These are phyloP conservation scores for Megaceryle torquata DNA, from an alignment of 2,113 vertebrate species.

Conservation along the genomic window DNA sequence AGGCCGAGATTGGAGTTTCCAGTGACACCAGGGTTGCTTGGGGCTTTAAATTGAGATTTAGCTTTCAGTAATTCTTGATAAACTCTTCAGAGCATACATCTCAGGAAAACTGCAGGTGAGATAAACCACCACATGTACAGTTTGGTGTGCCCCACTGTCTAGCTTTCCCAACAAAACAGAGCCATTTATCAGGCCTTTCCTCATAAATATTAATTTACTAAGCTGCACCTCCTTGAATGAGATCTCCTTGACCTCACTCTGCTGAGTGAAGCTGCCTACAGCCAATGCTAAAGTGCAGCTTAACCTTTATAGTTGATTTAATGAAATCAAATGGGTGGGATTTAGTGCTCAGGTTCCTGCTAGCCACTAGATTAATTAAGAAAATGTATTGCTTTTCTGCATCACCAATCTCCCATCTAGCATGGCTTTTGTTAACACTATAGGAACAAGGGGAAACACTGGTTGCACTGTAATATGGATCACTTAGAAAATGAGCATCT, in stretches of 20 bases:
- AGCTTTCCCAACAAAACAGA: not conserved
- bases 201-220: not conserved
- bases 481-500: not conserved
- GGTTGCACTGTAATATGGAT: not conserved
- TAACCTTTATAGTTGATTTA: constrained; percentile 45
- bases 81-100: not conserved
- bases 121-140: not conserved
- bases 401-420: not conserved
- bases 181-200: not conserved
- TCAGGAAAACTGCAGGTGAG: not conserved
- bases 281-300: constrained; percentile 44
- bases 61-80: not conserved
- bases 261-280: constrained; percentile 7
- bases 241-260: not conserved
- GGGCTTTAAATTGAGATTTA: not conserved
- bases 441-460: not conserved
- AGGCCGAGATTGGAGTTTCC: not conserved
- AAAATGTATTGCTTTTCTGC: constrained; percentile 57
- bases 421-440: not conserved
- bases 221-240: not conserved
- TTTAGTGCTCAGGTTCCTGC: constrained; percentile 48
- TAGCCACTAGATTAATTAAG: constrained; percentile 57
- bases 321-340: constrained; percentile 55
- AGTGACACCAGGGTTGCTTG: not conserved
- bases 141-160: not conserved